phyloP scores from a whole-genome alignment of 1,140 invertebrate species.

The Theocolax elegans region DNA sequence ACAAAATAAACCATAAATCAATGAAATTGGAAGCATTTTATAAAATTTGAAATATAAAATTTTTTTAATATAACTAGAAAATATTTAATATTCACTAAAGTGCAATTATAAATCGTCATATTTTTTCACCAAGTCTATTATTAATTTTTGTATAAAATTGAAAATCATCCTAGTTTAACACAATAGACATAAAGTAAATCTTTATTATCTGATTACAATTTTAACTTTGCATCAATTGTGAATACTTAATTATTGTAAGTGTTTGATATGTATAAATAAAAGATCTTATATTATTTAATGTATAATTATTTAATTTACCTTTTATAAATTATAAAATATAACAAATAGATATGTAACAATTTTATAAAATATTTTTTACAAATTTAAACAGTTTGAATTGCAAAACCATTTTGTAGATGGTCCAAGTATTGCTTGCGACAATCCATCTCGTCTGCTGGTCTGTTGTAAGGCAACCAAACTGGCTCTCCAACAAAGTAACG shows the following conservation, averaged over 20 bases:
- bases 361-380: not conserved
- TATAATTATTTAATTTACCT: not conserved
- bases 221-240: too few relatives aligned
- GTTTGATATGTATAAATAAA: not conserved
- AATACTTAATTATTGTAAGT: not conserved
- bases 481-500: slow-evolving; percentile 93
- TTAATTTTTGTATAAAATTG: too few relatives aligned
- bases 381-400: slow-evolving; percentile 44
- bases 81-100: too few relatives aligned
- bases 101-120: too few relatives aligned
- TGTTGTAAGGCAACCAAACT: slow-evolving; percentile 89
- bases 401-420: slow-evolving; percentile 71
- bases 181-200: too few relatives aligned
- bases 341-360: not conserved
- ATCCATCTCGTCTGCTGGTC: slow-evolving; percentile 88
- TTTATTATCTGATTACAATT: too few relatives aligned
- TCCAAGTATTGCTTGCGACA: slow-evolving; percentile 79
- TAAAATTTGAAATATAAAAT: too few relatives aligned
- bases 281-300: not conserved
- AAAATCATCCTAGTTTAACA: too few relatives aligned
- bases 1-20: too few relatives aligned
- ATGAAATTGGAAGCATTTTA: too few relatives aligned
- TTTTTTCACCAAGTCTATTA: too few relatives aligned
- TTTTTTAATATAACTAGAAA: too few relatives aligned
- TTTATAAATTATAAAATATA: not conserved